Conservation (phyloP, 2,113 vertebrate species). For the Chauna torquata region DNA sequence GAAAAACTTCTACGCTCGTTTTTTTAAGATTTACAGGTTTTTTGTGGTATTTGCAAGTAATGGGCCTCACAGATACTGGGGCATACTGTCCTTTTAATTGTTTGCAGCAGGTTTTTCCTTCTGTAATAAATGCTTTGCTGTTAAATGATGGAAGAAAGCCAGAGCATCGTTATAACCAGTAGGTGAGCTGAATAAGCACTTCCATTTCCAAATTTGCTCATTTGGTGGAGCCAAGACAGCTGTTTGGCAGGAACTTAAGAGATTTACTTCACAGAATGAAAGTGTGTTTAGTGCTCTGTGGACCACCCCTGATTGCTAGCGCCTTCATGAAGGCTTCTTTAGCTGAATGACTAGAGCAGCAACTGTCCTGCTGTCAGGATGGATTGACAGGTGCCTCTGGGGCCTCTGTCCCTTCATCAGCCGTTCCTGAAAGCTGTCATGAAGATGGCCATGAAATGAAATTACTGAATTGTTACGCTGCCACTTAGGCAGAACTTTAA, state of each 20-base stretch:
- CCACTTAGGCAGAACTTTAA: rapidly evolving
- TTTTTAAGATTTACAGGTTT: rapidly evolving
- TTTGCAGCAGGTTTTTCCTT: not conserved
- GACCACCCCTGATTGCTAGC: rapidly evolving
- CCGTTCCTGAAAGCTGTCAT: not conserved
- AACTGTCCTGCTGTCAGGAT: not conserved
- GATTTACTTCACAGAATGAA: not conserved
- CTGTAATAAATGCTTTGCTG: not conserved
- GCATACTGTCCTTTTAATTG: rapidly evolving
- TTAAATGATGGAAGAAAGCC: not conserved
- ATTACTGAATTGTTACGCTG: rapidly evolving
- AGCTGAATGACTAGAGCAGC: rapidly evolving
- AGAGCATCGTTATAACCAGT: no score
- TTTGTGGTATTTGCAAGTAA: no score
- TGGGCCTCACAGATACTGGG: rapidly evolving
- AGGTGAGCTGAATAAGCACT: not conserved
- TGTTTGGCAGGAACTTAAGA: not conserved
- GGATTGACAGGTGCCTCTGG: not conserved
- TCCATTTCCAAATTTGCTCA: not conserved
- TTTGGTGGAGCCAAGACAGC: no score
- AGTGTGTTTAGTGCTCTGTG: no score
- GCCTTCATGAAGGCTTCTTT: not conserved
- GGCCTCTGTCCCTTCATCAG: not conserved
- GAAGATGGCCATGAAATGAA: rapidly evolving
- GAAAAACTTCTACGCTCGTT: not conserved